These are phyloP conservation scores for Romanogobio albipinnatus DNA, from an alignment of 2,113 vertebrate species.

Conservation along the genomic window DNA sequence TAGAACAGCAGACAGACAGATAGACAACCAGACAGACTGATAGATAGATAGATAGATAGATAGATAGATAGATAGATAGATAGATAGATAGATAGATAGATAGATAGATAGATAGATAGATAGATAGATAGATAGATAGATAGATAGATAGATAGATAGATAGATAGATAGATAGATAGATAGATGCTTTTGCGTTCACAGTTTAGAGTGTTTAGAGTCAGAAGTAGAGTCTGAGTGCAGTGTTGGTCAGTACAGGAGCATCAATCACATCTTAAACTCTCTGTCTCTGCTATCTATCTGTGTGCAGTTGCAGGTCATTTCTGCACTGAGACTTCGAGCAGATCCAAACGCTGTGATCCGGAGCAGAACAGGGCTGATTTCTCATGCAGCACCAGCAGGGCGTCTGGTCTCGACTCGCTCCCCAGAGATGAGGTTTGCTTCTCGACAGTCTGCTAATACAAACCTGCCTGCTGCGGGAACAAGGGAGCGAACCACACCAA, in stretches of 20 bases:
- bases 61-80: not conserved
- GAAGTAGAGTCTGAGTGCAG: not conserved
- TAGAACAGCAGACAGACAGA: too few species aligned
- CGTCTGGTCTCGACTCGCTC: slow-evolving; percentile 41
- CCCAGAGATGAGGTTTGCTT: slow-evolving; percentile 35
- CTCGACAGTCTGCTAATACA: slow-evolving; percentile 41
- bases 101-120: not conserved
- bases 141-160: not conserved
- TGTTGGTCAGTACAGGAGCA: not conserved
- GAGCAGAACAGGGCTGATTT: slow-evolving; percentile 33
- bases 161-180: not conserved
- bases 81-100: not conserved
- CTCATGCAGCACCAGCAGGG: slow-evolving; percentile 40
- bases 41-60: not conserved
- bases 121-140: not conserved
- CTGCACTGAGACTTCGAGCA: not conserved
- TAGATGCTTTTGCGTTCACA: not conserved
- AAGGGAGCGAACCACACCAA: not conserved
- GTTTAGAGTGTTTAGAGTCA: not conserved
- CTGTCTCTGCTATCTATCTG: not conserved
- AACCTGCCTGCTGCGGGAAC: slow-evolving; percentile 28
- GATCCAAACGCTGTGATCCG: not conserved
- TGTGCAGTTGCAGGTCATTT: slow-evolving; percentile 15
- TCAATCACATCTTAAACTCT: not conserved
- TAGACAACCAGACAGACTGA: too few species aligned